phyloP scores from a whole-genome alignment of 2,888 invertebrate species.

The Holacanthella duospinosa region DNA sequence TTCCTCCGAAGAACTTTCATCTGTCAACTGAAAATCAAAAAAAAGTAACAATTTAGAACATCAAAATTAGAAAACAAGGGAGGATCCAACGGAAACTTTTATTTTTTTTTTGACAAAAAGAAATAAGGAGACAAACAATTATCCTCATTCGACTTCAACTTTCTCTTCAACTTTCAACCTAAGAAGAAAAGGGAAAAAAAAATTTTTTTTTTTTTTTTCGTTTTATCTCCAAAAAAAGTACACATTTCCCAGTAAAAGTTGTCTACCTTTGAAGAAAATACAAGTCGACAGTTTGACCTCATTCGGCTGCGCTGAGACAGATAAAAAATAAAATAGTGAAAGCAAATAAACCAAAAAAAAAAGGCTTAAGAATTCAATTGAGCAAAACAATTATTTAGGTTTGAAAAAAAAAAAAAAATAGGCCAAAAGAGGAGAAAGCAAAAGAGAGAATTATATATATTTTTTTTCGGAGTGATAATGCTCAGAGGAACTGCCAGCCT shows the following conservation, averaged over 20 bases:
- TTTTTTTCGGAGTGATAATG: not conserved
- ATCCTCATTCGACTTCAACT: not conserved
- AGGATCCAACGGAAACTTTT: not conserved
- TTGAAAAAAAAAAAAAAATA: not conserved
- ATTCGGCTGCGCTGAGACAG: not conserved
- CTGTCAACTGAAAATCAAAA: constrained; percentile 32
- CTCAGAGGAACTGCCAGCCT: constrained; percentile 1
- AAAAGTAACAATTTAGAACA: not conserved
- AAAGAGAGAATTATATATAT: too few relatives aligned
- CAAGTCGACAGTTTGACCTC: too few relatives aligned
- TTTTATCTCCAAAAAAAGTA: too few relatives aligned
- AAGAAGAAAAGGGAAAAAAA: too few relatives aligned
- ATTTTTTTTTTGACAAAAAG: not conserved
- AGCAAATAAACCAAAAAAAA: not conserved
- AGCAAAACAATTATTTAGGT: not conserved
- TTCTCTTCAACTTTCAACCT: not conserved
- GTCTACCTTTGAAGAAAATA: too few relatives aligned
- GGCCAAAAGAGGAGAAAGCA: not conserved
- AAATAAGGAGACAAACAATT: not conserved
- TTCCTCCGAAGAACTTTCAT: constrained; percentile 30
- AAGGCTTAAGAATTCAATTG: not conserved
- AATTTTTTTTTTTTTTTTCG: too few relatives aligned
- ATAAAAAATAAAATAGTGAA: not conserved
- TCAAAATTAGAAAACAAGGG: not conserved
- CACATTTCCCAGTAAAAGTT: too few relatives aligned